Conservation (phyloP, 2,113 vertebrate species). For the Tupaia tana region DNA sequence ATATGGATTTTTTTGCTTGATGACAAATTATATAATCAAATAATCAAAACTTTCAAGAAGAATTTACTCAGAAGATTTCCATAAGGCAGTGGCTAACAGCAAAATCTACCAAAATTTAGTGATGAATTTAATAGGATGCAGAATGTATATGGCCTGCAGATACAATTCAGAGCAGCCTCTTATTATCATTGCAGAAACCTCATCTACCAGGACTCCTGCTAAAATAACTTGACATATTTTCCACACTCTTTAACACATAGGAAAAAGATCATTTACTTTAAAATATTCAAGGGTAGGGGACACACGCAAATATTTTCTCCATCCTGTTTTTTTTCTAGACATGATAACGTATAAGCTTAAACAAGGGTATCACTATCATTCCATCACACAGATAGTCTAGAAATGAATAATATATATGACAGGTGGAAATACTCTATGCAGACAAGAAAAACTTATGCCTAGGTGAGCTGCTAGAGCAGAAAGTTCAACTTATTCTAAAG, state of each 20-base stretch:
- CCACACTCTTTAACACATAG: background rate
- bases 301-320: slow-evolving; percentile 27
- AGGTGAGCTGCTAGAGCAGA: background rate
- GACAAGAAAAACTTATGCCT: background rate
- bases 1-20: background rate
- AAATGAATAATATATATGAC: slow-evolving; percentile 10
- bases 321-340: background rate
- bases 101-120: slow-evolving; percentile 28
- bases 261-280: slow-evolving; percentile 39
- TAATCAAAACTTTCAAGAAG: background rate
- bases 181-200: background rate
- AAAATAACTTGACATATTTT: slow-evolving; percentile 14
- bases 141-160: background rate
- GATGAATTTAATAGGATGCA: slow-evolving; percentile 37
- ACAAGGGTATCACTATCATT: background rate
- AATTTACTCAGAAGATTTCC: background rate
- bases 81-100: background rate
- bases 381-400: background rate
- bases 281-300: slow-evolving; percentile 28
- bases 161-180: background rate
- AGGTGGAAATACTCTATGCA: background rate
- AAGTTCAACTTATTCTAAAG: background rate
- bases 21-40: slow-evolving; percentile 8
- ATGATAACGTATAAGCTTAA: slow-evolving; percentile 33
- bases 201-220: background rate